Percentiles rank a stretch among this genome's conserved stretches.
Conservation (phyloP, 2,797 vertebrate species). For the Gorsachius magnificus region DNA sequence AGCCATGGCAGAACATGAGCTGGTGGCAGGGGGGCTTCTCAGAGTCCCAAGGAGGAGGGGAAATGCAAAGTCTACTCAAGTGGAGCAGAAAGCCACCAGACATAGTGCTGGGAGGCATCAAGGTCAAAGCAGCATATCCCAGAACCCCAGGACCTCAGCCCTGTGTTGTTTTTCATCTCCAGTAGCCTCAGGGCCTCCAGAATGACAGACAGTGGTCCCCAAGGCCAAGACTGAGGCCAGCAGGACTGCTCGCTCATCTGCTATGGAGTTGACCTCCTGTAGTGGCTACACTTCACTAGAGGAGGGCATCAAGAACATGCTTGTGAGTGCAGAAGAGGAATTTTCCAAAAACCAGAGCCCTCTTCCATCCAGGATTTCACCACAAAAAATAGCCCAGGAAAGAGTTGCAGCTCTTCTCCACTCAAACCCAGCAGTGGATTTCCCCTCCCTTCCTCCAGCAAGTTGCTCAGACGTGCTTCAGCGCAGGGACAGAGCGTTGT, state of each 20-base stretch:
- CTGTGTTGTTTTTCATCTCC: neutral
- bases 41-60: neutral
- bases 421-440: neutral
- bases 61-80: neutral
- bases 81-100: neutral
- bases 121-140: fast-evolving
- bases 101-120: neutral
- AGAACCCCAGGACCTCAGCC: neutral
- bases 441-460: neutral
- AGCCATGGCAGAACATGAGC: neutral
- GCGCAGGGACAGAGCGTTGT: neutral
- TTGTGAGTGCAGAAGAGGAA: neutral
- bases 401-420: neutral
- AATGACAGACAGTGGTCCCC: neutral
- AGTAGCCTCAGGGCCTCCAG: neutral
- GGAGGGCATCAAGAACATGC: neutral
- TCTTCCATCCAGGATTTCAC: neutral
- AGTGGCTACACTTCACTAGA: neutral
- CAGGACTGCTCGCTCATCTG: neutral
- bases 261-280: neutral
- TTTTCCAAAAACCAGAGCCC: neutral
- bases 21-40: neutral
- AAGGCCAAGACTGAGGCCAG: neutral
- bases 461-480: neutral
- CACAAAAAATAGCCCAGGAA: neutral